Conservation (phyloP, 2,888 invertebrate species). For the Sinhomidia bicolor region DNA sequence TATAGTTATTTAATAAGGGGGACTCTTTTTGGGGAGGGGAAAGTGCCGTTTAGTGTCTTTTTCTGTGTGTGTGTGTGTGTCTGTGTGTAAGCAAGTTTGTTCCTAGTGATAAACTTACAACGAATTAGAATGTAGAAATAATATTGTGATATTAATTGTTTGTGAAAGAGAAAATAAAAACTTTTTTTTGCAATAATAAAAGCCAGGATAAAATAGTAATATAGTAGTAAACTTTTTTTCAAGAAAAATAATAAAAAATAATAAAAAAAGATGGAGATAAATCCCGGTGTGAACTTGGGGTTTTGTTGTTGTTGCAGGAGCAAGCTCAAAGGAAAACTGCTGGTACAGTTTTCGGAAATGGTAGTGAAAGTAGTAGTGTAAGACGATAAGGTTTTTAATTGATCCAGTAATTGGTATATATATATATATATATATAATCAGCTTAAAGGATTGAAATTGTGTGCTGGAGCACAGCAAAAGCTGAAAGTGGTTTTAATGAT, state of each 20-base stretch:
- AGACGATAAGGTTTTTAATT: neutral
- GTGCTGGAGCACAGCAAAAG: neutral
- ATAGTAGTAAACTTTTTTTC: neutral
- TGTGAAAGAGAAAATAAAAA: too few species aligned
- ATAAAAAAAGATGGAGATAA: neutral
- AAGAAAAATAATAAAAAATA: neutral
- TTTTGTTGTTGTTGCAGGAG: neutral
- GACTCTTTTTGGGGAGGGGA: too few species aligned
- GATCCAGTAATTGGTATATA: neutral
- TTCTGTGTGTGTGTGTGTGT: too few species aligned
- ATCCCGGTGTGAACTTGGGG: neutral
- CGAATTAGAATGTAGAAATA: too few species aligned
- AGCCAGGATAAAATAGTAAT: neutral
- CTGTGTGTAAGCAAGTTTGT: too few species aligned
- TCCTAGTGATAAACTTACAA: too few species aligned
- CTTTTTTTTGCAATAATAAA: too few species aligned
- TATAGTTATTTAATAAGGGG: too few species aligned
- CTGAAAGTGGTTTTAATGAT: too few species aligned
- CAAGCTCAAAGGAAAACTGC: neutral
- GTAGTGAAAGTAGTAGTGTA: neutral
- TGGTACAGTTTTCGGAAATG: neutral
- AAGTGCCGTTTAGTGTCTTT: too few species aligned
- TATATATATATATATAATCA: too few species aligned
- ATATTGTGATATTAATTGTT: too few species aligned
- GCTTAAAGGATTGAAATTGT: neutral